phyloP scores from a whole-genome alignment of 1,140 invertebrate genomes.

The Homarus americanus region DNA sequence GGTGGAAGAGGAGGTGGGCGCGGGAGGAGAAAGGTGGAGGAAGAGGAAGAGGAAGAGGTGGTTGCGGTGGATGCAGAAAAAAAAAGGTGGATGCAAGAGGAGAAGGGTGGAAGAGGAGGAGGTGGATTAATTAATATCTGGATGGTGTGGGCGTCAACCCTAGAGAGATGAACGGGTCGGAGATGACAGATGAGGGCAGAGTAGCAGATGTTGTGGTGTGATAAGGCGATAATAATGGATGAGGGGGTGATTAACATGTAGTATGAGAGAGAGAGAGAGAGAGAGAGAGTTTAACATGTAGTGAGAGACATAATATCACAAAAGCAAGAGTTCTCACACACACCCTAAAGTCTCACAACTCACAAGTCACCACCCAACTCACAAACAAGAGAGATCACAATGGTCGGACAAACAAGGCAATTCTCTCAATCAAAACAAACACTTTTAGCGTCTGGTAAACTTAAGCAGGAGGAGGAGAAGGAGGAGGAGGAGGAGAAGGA shows the following conservation, averaged over 20 bases:
- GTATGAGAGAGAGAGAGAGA: background rate
- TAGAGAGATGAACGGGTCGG: background rate
- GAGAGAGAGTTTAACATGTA: too few relatives aligned
- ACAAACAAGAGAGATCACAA: too few relatives aligned
- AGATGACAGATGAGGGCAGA: background rate
- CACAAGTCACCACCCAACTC: too few relatives aligned
- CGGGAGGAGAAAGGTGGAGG: too few relatives aligned
- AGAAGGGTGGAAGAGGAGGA: too few relatives aligned
- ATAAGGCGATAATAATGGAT: background rate
- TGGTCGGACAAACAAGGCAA: background rate
- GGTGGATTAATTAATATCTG: constrained; percentile 14
- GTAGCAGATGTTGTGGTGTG: background rate
- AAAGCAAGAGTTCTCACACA: too few relatives aligned
- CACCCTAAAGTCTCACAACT: too few relatives aligned
- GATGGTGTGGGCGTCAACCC: background rate
- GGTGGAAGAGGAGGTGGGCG: too few relatives aligned
- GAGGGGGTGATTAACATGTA: background rate
- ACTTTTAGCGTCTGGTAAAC: background rate
- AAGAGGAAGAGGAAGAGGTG: too few relatives aligned
- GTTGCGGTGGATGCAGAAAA: background rate
- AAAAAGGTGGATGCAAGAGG: background rate
- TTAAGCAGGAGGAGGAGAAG: too few relatives aligned
- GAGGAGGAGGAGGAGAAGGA: too few relatives aligned
- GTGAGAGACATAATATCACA: too few relatives aligned
- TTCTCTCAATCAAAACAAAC: background rate